A percentile compares a stretch with the other conserved stretches of the same genome.
Evolutionary conservation across 2,113 vertebrate species (phyloP).

Genomic region (Carassius carassius): DNA sequence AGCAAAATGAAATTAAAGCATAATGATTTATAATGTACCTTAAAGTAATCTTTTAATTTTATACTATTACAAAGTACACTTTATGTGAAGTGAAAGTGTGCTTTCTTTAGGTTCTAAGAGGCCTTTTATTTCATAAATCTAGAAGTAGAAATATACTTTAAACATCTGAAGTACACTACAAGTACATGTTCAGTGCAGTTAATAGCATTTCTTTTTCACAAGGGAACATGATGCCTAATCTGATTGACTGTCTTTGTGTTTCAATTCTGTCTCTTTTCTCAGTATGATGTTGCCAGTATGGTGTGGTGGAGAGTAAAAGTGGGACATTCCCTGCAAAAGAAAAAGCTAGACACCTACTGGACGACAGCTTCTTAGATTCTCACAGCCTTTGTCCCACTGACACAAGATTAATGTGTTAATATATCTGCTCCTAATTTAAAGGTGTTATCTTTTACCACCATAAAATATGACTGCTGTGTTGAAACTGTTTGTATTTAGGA

Average conservation of each 20-base stretch:
- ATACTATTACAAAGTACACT: not conserved
- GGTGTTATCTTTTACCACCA: not conserved
- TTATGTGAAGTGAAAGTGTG: not conserved
- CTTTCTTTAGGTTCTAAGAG: not conserved
- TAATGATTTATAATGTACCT: too few relatives aligned
- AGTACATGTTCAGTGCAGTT: not conserved
- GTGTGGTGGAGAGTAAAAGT: constrained; percentile 90
- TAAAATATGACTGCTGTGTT: not conserved
- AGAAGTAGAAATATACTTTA: not conserved
- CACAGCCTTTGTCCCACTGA: constrained; percentile 71
- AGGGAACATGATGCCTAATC: not conserved
- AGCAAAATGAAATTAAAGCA: too few relatives aligned
- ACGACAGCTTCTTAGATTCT: constrained; percentile 93
- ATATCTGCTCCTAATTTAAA: not conserved
- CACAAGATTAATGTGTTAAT: not conserved
- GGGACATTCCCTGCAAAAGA: constrained; percentile 87
- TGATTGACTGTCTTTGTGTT: not conserved
- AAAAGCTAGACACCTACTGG: constrained; percentile 90
- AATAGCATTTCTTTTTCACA: not conserved
- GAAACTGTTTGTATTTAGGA: not conserved
- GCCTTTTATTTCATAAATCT: not conserved
- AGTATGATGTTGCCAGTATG: constrained; percentile 94
- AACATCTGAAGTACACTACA: not conserved
- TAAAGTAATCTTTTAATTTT: not conserved
- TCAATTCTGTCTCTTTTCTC: constrained; percentile 53